Evolutionary conservation across 2,888 invertebrate genomes (phyloP).

Genomic region (Autographa gamma): DNA sequence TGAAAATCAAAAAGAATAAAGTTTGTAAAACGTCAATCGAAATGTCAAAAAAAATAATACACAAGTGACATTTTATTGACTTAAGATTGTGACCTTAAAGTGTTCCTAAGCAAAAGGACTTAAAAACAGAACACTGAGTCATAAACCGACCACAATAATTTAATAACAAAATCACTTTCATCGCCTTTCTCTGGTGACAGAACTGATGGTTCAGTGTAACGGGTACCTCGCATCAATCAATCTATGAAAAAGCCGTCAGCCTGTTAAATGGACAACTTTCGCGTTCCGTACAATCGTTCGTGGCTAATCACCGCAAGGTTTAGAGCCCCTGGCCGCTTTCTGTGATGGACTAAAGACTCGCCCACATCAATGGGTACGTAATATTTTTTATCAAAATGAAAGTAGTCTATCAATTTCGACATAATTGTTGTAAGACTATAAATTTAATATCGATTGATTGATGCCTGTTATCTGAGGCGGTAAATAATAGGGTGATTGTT

Average conservation of each 20-base stretch:
- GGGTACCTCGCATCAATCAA: slow-evolving; percentile 75
- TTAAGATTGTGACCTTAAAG: background rate
- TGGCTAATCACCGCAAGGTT: slow-evolving; percentile 48
- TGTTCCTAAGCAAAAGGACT: background rate
- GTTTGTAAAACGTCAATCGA: too few relatives aligned
- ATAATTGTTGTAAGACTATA: slow-evolving; percentile 46
- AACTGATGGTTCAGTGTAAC: slow-evolving; percentile 59
- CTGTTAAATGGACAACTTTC: slow-evolving; percentile 77
- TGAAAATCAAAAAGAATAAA: background rate
- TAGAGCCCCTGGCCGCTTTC: slow-evolving; percentile 60
- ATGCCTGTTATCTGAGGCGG: slow-evolving; percentile 36
- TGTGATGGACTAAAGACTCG: slow-evolving; percentile 33
- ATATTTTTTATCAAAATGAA: slow-evolving; percentile 48
- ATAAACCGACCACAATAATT: slow-evolving; percentile 48
- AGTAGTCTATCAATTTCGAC: slow-evolving; percentile 44
- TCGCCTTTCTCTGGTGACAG: slow-evolving; percentile 78
- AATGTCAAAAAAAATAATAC: too few relatives aligned
- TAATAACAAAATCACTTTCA: slow-evolving; percentile 77
- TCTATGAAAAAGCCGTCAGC: slow-evolving; percentile 75
- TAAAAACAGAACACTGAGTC: slow-evolving; percentile 8
- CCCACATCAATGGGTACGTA: background rate
- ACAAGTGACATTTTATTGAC: too few relatives aligned
- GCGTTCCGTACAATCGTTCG: slow-evolving; percentile 73
- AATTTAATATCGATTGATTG: slow-evolving; percentile 44
- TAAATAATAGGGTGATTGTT: slow-evolving; percentile 24